A percentile compares a stretch with the other conserved stretches of the same genome.
Conservation (phyloP, 2,113 vertebrate species). For the Megaceryle maxima region DNA sequence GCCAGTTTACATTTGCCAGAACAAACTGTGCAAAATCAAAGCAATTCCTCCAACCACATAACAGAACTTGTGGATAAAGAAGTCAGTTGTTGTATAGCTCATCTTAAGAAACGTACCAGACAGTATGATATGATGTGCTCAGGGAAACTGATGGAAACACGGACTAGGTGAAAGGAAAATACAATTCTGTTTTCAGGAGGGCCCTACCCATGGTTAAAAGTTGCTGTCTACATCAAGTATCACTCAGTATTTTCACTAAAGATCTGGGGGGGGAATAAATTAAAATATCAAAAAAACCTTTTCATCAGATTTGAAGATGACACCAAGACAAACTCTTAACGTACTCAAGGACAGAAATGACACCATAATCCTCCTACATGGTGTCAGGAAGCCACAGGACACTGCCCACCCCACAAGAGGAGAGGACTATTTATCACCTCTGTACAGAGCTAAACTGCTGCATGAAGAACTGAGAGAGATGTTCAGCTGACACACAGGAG, state of each 20-base stretch:
- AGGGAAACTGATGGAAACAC: background rate
- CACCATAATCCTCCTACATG: background rate
- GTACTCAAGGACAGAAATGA: background rate
- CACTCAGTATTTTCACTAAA: background rate
- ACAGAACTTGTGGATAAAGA: slow-evolving; percentile 26
- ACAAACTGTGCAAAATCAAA: slow-evolving; percentile 57
- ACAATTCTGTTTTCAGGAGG: background rate
- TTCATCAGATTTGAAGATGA: background rate
- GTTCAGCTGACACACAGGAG: background rate
- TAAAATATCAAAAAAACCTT: background rate
- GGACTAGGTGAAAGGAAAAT: background rate
- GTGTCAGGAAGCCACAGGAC: background rate
- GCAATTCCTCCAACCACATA: slow-evolving; percentile 18
- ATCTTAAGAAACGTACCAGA: background rate
- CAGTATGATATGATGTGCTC: background rate
- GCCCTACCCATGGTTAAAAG: background rate
- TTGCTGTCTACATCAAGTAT: background rate
- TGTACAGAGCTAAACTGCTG: background rate
- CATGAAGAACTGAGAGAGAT: background rate
- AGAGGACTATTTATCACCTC: background rate
- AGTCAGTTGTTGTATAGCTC: background rate
- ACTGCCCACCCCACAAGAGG: background rate
- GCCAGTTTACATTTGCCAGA: slow-evolving; percentile 44
- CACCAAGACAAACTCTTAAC: background rate
- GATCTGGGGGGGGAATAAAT: background rate